Base-by-base conservation (phyloP, 2,888 invertebrate species). In the Caenorhabditis afra region DNA sequence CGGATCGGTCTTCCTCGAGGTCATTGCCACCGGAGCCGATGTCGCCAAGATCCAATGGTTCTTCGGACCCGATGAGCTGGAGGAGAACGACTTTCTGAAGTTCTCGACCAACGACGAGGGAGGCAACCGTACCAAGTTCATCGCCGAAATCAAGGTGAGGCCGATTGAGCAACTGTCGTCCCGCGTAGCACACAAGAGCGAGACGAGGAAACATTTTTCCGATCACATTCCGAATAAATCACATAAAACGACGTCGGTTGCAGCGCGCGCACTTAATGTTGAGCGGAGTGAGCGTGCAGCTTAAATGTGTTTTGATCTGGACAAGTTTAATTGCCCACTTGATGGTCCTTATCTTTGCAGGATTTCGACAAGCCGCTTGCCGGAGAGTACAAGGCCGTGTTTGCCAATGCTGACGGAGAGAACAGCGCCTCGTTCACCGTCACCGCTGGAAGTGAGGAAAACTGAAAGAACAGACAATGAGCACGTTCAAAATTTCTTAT, bases 301-400 rank as follows among this genome's bases (percentile, higher is more conserved):
- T 5, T 7, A 29, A 29, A 29, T 50, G 50, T 44, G 67, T 59
- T 67, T 67, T 67, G 49, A 67, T 58, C 58, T 16, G 37, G 16
- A 29, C 29, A 7, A 29, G 41, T 52, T 68, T 68, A 68, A 68
- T 71, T 71, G 71, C 29, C 29, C 29, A 7, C 29, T 29, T 29
- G 7, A 29, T 29, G 29, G 29, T 3, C 29, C 29, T 7, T 29
- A 7, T 41, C 7, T 44, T 39, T 85, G 11, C 47, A 90, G 90
- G 88, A 89, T 67, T 90, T 90, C 70, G 89, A 90, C 79, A 90
- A 90, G 61, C 84, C 87, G 18, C 82, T 89, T 52, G 90, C 88
- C 45, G 90, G 90, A 61, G 84, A 84, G 58, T 90, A 90, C 88
- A 90, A 90, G 81, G 88, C 85, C 23, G 81, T 82, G 23, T 87